Evolutionary conservation across 2,113 vertebrate genomes (phyloP).

Genomic region (Orientallactaga bullata): DNA sequence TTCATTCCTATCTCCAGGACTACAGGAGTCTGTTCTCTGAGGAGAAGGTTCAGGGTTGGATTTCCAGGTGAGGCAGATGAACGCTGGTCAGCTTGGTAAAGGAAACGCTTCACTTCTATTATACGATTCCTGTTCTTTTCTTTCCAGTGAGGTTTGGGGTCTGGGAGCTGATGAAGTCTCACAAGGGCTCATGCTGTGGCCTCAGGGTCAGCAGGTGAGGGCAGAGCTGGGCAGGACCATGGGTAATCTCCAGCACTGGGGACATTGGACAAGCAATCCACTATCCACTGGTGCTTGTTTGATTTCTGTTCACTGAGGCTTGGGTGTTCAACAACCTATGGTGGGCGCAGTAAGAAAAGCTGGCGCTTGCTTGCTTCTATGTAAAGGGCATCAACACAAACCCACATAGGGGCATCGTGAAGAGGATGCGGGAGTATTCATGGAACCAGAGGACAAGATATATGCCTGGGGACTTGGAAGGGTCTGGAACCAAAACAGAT

Average conservation of each 20-base stretch:
- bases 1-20: not conserved
- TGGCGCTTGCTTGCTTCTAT: not conserved
- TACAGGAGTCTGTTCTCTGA: not conserved
- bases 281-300: not conserved
- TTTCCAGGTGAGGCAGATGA: not conserved
- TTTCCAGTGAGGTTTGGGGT: not conserved
- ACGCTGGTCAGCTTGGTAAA: not conserved
- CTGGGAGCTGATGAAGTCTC: not conserved
- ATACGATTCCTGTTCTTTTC: not conserved
- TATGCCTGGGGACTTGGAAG: not conserved
- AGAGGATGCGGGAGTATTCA: not conserved
- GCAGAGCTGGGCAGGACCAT: too few relatives aligned
- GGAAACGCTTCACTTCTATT: not conserved
- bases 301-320: not conserved
- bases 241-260: not conserved
- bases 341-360: not conserved
- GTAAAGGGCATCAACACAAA: not conserved
- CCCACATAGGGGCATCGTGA: accelerated
- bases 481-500: not conserved
- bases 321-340: not conserved
- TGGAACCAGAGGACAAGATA: not conserved
- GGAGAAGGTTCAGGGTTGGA: not conserved
- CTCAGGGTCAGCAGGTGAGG: not conserved
- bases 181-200: not conserved
- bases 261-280: not conserved